These are phyloP conservation scores for Ceyx melanurus DNA, from an alignment of 2,113 vertebrate genomes.

Conservation along the genomic window DNA sequence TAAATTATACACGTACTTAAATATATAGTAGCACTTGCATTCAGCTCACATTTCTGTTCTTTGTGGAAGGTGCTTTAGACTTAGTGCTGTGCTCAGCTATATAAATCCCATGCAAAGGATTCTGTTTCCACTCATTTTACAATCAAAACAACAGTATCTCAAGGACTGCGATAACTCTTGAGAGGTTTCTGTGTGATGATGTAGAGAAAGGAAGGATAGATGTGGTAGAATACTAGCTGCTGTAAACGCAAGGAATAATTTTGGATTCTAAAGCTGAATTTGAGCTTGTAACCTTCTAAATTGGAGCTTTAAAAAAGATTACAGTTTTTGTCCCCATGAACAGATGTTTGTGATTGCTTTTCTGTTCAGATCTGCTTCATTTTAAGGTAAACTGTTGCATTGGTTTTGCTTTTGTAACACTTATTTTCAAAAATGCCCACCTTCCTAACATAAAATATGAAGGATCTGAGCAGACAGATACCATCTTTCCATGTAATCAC, in stretches of 20 bases:
- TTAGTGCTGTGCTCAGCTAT: slow-evolving; percentile 33
- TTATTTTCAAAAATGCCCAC: slow-evolving; percentile 24
- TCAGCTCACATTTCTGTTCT: slow-evolving; percentile 23
- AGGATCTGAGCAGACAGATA: background rate
- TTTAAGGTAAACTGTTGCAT: background rate
- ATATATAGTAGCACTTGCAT: background rate
- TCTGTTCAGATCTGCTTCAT: background rate
- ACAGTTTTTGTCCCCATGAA: background rate
- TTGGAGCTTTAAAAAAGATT: background rate
- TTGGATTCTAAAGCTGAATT: slow-evolving; percentile 6
- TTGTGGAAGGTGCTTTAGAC: background rate
- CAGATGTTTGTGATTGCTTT: background rate
- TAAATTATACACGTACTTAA: background rate
- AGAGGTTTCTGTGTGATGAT: background rate
- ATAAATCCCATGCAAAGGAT: slow-evolving; percentile 17
- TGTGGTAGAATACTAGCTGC: background rate
- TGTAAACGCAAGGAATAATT: background rate
- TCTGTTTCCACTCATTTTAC: background rate
- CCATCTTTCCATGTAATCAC: background rate
- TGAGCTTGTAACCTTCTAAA: background rate
- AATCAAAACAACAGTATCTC: background rate
- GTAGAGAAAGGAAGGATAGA: background rate
- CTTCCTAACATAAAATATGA: background rate
- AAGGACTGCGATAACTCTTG: background rate
- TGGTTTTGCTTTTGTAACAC: slow-evolving; percentile 1